Conservation (phyloP, 2,888 invertebrate species). For the Epinotia bilunana region DNA sequence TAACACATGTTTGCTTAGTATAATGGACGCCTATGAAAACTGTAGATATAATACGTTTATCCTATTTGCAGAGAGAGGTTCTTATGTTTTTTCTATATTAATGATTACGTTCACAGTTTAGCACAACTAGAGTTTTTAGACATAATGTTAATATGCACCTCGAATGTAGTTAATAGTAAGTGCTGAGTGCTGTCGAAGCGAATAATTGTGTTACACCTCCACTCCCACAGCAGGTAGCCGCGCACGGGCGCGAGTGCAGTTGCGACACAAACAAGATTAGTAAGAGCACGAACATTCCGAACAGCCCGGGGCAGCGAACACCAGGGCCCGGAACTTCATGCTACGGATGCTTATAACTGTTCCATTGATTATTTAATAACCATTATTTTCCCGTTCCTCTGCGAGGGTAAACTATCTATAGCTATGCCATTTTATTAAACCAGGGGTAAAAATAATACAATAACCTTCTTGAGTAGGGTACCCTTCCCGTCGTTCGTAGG, state of each 20-base stretch:
- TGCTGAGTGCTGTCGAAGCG: neutral
- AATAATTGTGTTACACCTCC: slow-evolving; percentile 6
- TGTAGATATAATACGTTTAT: too few relatives aligned
- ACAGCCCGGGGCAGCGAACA: neutral
- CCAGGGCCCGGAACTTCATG: neutral
- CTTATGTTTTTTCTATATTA: neutral
- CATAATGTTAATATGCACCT: neutral
- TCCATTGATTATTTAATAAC: slow-evolving; percentile 17
- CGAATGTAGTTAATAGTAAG: neutral
- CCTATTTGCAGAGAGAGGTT: too few relatives aligned
- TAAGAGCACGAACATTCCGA: neutral
- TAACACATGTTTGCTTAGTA: too few relatives aligned
- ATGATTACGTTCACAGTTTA: neutral
- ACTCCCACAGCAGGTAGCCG: neutral
- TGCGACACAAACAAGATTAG: slow-evolving; percentile 16
- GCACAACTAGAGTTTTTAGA: neutral
- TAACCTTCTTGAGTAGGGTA: neutral
- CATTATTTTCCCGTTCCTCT: neutral
- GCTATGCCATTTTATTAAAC: neutral
- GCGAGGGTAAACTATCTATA: neutral
- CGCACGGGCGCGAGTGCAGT: neutral
- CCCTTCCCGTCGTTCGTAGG: neutral
- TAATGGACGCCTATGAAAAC: too few relatives aligned
- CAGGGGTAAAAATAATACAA: neutral
- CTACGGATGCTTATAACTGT: slow-evolving; percentile 5